Conservation (phyloP, 2,797 vertebrate species). For the Crenuchus spilurus region DNA sequence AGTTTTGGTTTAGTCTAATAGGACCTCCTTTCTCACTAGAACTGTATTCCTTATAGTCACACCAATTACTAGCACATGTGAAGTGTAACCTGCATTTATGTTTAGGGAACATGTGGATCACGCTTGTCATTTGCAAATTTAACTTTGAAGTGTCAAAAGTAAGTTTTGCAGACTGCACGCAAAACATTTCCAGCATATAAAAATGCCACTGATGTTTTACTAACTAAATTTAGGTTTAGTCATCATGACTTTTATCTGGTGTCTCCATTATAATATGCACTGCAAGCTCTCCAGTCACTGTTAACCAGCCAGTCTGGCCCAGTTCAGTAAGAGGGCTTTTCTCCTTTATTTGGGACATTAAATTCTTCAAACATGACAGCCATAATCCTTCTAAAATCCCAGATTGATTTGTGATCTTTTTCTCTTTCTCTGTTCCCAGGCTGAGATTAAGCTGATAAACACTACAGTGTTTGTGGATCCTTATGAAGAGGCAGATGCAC, state of each 20-base stretch:
- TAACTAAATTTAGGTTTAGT: background rate
- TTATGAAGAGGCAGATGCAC: constrained; percentile 92
- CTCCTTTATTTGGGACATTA: constrained; percentile 24
- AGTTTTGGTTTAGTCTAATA: too few relatives aligned
- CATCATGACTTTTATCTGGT: background rate
- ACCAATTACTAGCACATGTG: too few relatives aligned
- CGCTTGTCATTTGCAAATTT: too few relatives aligned
- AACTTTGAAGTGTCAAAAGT: too few relatives aligned
- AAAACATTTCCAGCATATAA: too few relatives aligned
- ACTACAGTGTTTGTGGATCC: constrained; percentile 93
- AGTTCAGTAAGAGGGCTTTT: background rate
- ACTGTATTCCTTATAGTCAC: too few relatives aligned
- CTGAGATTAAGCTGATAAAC: constrained; percentile 86
- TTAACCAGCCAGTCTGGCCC: background rate
- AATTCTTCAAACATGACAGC: constrained; percentile 4
- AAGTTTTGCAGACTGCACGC: too few relatives aligned
- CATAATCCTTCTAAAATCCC: constrained; percentile 16
- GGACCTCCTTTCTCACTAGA: too few relatives aligned
- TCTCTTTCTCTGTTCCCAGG: constrained; percentile 68
- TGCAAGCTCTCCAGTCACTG: background rate
- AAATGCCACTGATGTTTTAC: background rate
- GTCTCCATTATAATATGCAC: background rate
- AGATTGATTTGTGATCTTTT: constrained; percentile 19
- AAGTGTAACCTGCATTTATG: too few relatives aligned
- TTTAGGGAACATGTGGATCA: too few relatives aligned